phyloP scores from a whole-genome alignment of 2,797 vertebrate species.

The Lateolabrax maculatus region DNA sequence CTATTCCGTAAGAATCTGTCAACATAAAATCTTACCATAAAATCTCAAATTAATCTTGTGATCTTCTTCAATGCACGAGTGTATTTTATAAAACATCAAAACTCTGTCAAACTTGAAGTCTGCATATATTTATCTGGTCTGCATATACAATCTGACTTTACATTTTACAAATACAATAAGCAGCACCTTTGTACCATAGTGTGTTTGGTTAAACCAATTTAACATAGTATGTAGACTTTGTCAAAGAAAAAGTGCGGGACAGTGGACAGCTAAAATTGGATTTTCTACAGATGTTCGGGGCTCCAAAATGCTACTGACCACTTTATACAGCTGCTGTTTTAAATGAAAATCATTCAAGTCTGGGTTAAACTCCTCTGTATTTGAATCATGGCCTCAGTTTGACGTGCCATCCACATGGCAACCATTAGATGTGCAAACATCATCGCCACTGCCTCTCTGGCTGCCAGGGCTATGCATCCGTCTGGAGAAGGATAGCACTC shows the following conservation, averaged over 20 bases:
- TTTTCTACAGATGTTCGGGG: conserved; percentile 20
- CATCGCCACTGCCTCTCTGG: conserved; percentile 56
- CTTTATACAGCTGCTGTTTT: conserved; percentile 41
- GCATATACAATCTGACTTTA: conserved; percentile 16
- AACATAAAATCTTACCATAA: conserved; percentile 14
- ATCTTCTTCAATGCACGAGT: not conserved
- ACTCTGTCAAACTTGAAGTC: not conserved
- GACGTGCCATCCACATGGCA: conserved; percentile 62
- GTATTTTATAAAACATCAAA: conserved; percentile 23
- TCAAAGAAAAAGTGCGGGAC: conserved; percentile 2
- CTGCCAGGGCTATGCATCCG: conserved; percentile 62
- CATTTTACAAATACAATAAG: conserved; percentile 8
- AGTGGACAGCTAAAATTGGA: not conserved
- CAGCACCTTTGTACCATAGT: not conserved
- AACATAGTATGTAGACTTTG: not conserved
- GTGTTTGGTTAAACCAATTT: not conserved
- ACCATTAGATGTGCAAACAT: conserved; percentile 74
- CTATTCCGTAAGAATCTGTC: conserved; percentile 14
- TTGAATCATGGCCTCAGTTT: conserved; percentile 42
- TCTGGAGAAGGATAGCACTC: conserved; percentile 76
- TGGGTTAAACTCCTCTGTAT: conserved; percentile 20
- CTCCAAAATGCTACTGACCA: conserved; percentile 40
- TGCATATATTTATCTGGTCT: conserved; percentile 11
- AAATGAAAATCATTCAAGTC: conserved; percentile 49
- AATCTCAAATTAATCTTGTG: conserved; percentile 26